Percentiles rank a stretch among this genome's conserved stretches.
phyloP scores from a whole-genome alignment of 2,888 invertebrate species.

The Tethea ocularis region DNA sequence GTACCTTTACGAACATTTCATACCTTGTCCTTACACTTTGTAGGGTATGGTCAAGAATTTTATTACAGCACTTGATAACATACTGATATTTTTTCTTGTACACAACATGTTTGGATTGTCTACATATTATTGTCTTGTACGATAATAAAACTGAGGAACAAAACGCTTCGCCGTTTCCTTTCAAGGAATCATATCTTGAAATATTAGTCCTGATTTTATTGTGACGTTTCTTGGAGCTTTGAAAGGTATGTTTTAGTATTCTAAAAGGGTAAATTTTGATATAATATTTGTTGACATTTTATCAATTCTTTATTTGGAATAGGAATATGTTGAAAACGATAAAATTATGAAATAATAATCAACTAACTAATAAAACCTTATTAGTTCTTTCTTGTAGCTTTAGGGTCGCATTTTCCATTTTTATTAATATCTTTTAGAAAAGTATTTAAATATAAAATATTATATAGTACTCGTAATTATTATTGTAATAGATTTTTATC shows the following conservation, averaged over 20 bases:
- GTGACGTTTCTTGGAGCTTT: neutral
- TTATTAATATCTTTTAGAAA: too few relatives aligned
- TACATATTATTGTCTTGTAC: constrained; percentile 4
- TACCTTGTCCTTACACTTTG: constrained; percentile 48
- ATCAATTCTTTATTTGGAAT: too few relatives aligned
- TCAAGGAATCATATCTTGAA: neutral
- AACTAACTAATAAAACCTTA: too few relatives aligned
- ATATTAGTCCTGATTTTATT: neutral
- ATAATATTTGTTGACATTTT: neutral
- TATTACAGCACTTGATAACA: constrained; percentile 51
- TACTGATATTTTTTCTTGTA: constrained; percentile 37
- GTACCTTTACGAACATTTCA: constrained; percentile 30
- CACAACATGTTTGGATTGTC: neutral
- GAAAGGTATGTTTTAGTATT: constrained; percentile 1
- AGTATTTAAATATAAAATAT: too few relatives aligned
- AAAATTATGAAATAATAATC: too few relatives aligned
- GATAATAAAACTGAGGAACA: constrained; percentile 12
- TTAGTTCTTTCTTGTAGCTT: too few relatives aligned
- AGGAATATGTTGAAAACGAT: too few relatives aligned
- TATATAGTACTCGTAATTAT: too few relatives aligned
- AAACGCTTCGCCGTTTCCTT: constrained; percentile 12
- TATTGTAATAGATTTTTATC: too few relatives aligned
- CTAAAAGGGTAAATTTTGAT: neutral
- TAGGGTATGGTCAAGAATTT: constrained; percentile 55
- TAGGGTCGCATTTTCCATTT: too few relatives aligned